phyloP scores from a whole-genome alignment of 2,888 invertebrate genomes.

The Mantis religiosa region DNA sequence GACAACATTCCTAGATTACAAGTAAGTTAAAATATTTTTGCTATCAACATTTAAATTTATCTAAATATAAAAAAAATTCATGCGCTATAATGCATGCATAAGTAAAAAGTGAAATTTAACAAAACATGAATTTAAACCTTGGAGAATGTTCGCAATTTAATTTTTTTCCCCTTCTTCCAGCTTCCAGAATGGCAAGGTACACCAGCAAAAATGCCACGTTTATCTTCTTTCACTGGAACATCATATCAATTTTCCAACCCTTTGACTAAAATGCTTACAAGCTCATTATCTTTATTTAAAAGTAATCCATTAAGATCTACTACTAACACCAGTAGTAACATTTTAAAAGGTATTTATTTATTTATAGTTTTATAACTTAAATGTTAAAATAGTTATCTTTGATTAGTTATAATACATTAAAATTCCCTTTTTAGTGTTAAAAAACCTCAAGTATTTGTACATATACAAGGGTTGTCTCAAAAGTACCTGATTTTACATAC shows the following conservation, averaged over 20 bases:
- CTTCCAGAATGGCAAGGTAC: not conserved
- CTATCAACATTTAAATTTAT: not conserved
- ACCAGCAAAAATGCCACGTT: not conserved
- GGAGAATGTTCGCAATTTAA: not conserved
- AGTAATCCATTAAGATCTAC: not conserved
- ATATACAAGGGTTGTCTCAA: too few relatives aligned
- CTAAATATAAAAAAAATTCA: too few relatives aligned
- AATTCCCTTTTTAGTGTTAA: too few relatives aligned
- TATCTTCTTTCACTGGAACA: not conserved
- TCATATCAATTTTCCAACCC: not conserved
- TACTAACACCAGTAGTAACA: not conserved
- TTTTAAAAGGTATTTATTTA: not conserved
- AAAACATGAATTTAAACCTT: not conserved
- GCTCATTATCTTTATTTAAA: not conserved
- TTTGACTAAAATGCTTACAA: not conserved
- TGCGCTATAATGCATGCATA: too few relatives aligned
- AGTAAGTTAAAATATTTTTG: not conserved
- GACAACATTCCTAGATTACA: not conserved
- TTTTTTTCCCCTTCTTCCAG: not conserved
- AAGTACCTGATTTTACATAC: too few relatives aligned
- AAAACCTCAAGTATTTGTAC: too few relatives aligned
- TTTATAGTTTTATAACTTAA: not conserved
- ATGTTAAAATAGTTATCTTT: too few relatives aligned
- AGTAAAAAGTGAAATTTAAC: too few relatives aligned
- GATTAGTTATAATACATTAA: too few relatives aligned